Conservation (phyloP, 1,140 invertebrate species). For the Schlechtendalia chinensis region DNA sequence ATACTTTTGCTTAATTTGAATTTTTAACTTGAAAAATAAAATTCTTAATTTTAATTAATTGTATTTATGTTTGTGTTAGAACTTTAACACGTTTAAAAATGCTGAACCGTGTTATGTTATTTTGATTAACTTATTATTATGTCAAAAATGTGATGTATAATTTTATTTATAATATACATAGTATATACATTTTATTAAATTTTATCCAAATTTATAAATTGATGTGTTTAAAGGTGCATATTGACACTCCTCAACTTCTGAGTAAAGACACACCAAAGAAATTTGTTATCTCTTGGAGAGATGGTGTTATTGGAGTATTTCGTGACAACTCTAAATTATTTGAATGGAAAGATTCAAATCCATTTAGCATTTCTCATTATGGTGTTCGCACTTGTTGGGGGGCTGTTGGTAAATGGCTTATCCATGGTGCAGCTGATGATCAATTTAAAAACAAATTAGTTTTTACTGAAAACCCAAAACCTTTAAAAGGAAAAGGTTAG, state of each 20-base stretch:
- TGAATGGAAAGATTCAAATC: slow-evolving; percentile 66
- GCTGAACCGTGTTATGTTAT: background rate
- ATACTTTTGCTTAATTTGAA: background rate
- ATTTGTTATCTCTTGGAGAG: slow-evolving; percentile 63
- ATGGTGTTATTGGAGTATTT: slow-evolving; percentile 59
- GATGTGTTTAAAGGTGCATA: slow-evolving; percentile 58
- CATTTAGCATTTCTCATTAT: slow-evolving; percentile 68
- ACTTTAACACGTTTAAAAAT: background rate
- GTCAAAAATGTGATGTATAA: background rate
- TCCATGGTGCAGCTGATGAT: slow-evolving; percentile 64
- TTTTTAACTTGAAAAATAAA: background rate
- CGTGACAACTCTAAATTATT: slow-evolving; percentile 37
- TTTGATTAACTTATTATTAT: slow-evolving; percentile 9
- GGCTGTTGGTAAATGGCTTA: slow-evolving; percentile 74
- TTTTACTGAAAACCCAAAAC: slow-evolving; percentile 17
- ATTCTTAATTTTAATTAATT: background rate
- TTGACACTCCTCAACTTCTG: slow-evolving; percentile 61
- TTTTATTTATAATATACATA: background rate
- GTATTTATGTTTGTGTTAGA: background rate
- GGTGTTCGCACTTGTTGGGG: slow-evolving; percentile 84
- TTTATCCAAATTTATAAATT: slow-evolving; percentile 19
- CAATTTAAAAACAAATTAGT: slow-evolving; percentile 34
- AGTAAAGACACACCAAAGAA: slow-evolving; percentile 60
- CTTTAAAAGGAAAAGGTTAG: slow-evolving; percentile 43
- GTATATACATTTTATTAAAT: background rate